Base-by-base conservation (phyloP, 1,140 invertebrate species). In the Neodiprion pinetum region DNA sequence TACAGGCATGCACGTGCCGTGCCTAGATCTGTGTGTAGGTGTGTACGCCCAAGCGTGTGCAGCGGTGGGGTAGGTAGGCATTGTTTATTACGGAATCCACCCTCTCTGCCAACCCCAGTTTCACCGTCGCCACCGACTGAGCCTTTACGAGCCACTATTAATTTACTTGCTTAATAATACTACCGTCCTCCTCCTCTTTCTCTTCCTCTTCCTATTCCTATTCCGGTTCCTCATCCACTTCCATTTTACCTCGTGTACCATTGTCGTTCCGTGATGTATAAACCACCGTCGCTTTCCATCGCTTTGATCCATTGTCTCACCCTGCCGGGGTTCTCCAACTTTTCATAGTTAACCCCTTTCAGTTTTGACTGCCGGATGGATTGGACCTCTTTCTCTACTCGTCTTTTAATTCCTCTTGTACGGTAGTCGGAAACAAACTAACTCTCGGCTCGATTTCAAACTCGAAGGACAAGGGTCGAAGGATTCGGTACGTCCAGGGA, bases 161-260 rank as follows among this genome's bases (percentile, higher is more conserved):
- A 86, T 86, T 86, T 86, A 86, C 83, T 86, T 83, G 85, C 84
- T 86, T 86, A 86, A 86, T 86, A 86, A 84, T 85, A 81, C 80
- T 74, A 70, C n/a, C 61, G 66, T 68, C 21, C 65, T 66, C 53
- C 48, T 21, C 71, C 71, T 75, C 74, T 72, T 49, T 50, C 67
- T 70, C 48, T 11, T 67, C 23, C 67, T 40, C 3, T 71, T 28
- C 68, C 68, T 47, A 74, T 74, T 74, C 72, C 70, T 71, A 23
- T 69, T 50, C n/a, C 70, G 70, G 28, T 50, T 65, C n/a, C 28
- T 40, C 12, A 28, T 68, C 48, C 73, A 48, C 40, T 47, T 5
- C 48, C 72, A 7, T 61, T 72, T 72, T 4, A 14, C 48, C 12
- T n/a, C 48, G 23, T 28, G 28, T 50, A 65, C 48, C 48, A 65